A percentile compares a stretch with the other conserved stretches of the same genome.
These are phyloP conservation scores for Octopus bimaculoides DNA, from an alignment of 1,140 invertebrate species.

Conservation along the genomic window DNA sequence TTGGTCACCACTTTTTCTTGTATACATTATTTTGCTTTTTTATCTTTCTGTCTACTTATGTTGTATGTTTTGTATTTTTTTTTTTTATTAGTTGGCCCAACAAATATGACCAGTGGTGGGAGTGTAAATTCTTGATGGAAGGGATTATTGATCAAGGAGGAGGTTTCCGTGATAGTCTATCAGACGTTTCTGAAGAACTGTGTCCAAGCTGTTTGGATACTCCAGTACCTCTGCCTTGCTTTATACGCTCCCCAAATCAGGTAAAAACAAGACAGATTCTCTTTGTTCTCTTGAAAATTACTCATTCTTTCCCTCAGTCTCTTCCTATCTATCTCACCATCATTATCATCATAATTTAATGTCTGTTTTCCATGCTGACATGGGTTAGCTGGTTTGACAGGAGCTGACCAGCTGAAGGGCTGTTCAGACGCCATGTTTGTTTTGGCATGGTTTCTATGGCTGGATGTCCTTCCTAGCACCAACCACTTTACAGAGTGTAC, in stretches of 20 bases:
- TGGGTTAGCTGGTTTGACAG: no score
- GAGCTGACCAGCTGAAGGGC: no score
- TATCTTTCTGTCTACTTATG: not conserved
- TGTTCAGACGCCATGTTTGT: no score
- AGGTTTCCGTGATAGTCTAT: constrained; percentile 56
- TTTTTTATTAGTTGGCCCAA: constrained; percentile 44
- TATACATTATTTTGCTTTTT: not conserved
- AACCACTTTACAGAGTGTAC: no score
- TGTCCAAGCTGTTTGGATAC: constrained; percentile 48
- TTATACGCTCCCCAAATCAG: constrained; percentile 56
- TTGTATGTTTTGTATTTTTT: constrained; percentile 6
- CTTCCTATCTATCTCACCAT: no score
- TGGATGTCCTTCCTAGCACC: no score
- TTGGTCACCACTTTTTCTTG: no score
- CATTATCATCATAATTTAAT: no score
- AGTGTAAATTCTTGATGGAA: constrained; percentile 57
- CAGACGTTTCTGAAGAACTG: constrained; percentile 56
- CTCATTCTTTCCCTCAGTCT: no score
- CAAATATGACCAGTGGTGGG: constrained; percentile 57
- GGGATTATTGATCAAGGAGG: constrained; percentile 59
- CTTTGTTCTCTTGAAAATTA: no score
- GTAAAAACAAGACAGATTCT: constrained; percentile 24
- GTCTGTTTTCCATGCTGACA: no score
- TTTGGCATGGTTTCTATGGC: no score
- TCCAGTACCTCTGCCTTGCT: constrained; percentile 51